Conservation (phyloP, 2,113 vertebrate species). For the Pao palembangensis region DNA sequence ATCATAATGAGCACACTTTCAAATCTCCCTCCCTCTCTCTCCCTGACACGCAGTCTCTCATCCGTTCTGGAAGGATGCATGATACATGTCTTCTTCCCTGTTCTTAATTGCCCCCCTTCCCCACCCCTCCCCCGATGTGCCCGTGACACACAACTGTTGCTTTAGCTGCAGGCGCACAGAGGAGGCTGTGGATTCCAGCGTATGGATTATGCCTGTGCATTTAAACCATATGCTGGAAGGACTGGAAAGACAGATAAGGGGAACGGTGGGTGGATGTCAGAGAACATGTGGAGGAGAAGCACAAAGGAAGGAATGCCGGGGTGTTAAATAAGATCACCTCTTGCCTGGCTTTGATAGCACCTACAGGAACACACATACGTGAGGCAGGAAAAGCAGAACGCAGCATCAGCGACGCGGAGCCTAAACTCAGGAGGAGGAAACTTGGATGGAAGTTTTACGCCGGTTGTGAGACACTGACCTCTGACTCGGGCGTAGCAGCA, state of each 20-base stretch:
- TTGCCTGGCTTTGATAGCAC: constrained; percentile 5
- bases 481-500: constrained; percentile 88
- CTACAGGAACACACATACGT: neutral
- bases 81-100: constrained; percentile 25
- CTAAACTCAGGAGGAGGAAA: neutral
- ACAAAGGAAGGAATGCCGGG: neutral
- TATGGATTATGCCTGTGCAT: constrained; percentile 23
- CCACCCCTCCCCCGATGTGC: constrained; percentile 8
- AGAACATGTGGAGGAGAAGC: constrained; percentile 33
- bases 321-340: constrained; percentile 5
- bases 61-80: constrained; percentile 23
- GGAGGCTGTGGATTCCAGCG: too few species aligned
- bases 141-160: constrained; percentile 66
- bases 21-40: constrained; percentile 1
- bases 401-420: neutral
- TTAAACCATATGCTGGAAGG: constrained; percentile 34
- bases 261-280: constrained; percentile 46
- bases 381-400: neutral
- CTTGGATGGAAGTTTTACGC: neutral
- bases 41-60: neutral
- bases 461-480: constrained; percentile 79
- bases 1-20: constrained; percentile 28
- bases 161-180: constrained; percentile 45
- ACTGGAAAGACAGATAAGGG: constrained; percentile 45
- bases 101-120: constrained; percentile 9